Base-by-base conservation (phyloP, 2,113 vertebrate species). In the Eleginops maclovinus region DNA sequence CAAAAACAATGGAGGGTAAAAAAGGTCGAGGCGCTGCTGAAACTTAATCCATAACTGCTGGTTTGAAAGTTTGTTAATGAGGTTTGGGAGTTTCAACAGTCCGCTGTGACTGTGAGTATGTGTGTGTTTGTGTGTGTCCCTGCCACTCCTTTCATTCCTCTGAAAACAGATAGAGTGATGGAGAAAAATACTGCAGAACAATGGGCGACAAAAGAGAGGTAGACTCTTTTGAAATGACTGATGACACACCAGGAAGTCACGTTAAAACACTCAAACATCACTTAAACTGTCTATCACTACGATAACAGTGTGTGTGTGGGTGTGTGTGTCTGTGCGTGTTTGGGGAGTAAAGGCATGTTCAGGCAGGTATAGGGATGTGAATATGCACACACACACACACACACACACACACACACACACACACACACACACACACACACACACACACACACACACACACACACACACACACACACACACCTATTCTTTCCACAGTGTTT, bases 161-260 rank as follows among this genome's bases (percentile, higher is more conserved):
- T 49, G 77, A 62, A 72, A 74, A 46, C 83, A 73, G 66, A 46
- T 43, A 65, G 65, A 61, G 49, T 26, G 54, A 59, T 8, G 19
- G 11, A 41, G 41, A 43, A 19, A 70, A 68, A 76, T 24, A 9
- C 9, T 10, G 11, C 1, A 12, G 31, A 3, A 66, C 72, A 74
- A 62, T 1, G 58, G 75, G 76, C 22, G 76, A 64, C 31, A 28
- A 53, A 54, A 60, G 31, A 24, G 41, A 21, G 73, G 66, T 47
- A n/a, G n/a, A n/a, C n/a, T n/a, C n/a, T n/a, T n/a, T n/a, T n/a
- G 67, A 80, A 66, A 40, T 31, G n/a, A 21, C 10, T 5, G 56
- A 68, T 40, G 76, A 79, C 82, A 82, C 17, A 75, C 61, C 83
- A 80, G 77, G 69, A 88, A 53, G 75, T 16, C 24, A 50, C 1